Base-by-base conservation (phyloP, 2,113 vertebrate species). In the Procapra przewalskii region DNA sequence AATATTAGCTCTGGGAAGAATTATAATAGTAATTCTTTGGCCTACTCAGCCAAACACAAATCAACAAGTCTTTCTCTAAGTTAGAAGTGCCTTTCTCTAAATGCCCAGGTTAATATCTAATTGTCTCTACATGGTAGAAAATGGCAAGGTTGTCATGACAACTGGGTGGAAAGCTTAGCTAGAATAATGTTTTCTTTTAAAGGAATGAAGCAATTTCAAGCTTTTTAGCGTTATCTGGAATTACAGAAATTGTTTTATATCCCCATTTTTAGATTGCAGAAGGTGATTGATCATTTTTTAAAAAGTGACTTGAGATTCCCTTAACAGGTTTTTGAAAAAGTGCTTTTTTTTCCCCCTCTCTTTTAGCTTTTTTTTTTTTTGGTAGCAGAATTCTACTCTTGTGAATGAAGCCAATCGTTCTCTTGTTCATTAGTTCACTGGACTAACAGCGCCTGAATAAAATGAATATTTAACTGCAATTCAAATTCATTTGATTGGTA, bases 21-120 rank as follows among this genome's bases (percentile, higher is more conserved):
- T 96, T 96, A 67, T 90, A 96, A 97, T 55, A 94, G 80, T 57
- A 94, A 96, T 97, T 96, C 62, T 91, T 96, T n/a, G 27, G 79
- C 31, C 88, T 91, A 77, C 80, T 90, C 89, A 88, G 71, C 36
- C 95, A 96, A 96, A 97, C 43, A 96, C 79, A 98, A 98, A 98
- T 98, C 98, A 98, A 97, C 97, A 98, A 98, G 98, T 97, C 96
- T 97, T 97, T 97, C 87, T 97, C 57, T 81, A 80, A 94, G 91
- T 88, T 94, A 97, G 83, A 94, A 97, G 92, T 94, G 89, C 86
- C 94, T 98, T 94, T 91, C 84, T 96, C 31, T 96, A 97, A 98
- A 98, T 96, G 94, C 83, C 93, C 89, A 94, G 98, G 98, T 98
- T 98, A 98, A 98, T 98, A 93, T 96, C 98, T 98, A 98, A 98